These are phyloP conservation scores for Poicephalus gulielmi DNA, from an alignment of 2,113 vertebrate genomes.

Conservation along the genomic window DNA sequence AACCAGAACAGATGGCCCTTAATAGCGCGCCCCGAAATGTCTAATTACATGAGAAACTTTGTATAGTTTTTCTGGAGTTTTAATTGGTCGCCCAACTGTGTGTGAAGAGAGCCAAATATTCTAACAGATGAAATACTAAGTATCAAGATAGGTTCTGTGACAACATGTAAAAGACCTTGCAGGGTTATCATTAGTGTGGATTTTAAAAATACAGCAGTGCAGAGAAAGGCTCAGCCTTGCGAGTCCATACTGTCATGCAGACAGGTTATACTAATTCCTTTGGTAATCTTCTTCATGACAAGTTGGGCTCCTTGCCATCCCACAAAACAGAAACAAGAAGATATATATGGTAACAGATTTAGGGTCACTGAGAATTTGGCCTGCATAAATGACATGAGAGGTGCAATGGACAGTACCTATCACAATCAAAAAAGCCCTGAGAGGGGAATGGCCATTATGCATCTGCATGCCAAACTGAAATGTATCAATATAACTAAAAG, in stretches of 20 bases:
- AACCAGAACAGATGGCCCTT: constrained; percentile 54
- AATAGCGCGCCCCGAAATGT: constrained; percentile 3
- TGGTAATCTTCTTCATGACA: background rate
- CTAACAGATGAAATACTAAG: constrained; percentile 49
- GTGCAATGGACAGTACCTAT: background rate
- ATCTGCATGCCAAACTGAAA: background rate
- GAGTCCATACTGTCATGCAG: background rate
- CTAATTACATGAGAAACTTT: constrained; percentile 37
- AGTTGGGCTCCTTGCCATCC: background rate
- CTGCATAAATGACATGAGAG: background rate
- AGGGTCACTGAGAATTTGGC: background rate
- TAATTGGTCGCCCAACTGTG: constrained; percentile 43
- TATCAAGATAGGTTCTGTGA: constrained; percentile 17
- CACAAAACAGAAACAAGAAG: background rate
- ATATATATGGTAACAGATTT: background rate
- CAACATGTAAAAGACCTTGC: background rate
- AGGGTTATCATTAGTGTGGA: background rate
- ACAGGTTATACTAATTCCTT: background rate
- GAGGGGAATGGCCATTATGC: background rate
- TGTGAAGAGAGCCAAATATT: constrained; percentile 1
- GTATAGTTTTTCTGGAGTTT: constrained; percentile 15
- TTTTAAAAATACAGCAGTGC: background rate
- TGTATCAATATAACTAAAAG: background rate
- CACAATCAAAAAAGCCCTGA: background rate
- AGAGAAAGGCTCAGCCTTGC: background rate